phyloP scores from a whole-genome alignment of 2,797 vertebrate species.

The Limosa lapponica region DNA sequence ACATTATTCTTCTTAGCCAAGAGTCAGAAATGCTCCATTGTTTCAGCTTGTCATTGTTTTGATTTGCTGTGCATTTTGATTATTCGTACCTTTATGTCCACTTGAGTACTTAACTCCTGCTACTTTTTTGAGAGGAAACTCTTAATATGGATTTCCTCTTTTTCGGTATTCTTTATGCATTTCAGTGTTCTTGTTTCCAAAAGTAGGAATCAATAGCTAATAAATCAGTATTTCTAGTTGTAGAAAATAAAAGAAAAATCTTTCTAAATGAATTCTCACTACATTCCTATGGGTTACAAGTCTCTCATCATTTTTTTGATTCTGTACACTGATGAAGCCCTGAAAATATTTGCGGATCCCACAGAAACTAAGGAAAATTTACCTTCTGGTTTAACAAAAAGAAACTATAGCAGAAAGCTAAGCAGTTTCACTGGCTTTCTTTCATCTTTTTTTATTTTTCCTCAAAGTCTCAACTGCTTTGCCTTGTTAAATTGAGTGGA shows the following conservation, averaged over 20 bases:
- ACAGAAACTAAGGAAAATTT: slow-evolving; percentile 70
- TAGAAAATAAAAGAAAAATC: slow-evolving; percentile 68
- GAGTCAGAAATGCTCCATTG: slow-evolving; percentile 68
- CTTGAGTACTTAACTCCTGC: slow-evolving; percentile 71
- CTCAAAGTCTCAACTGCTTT: slow-evolving; percentile 74
- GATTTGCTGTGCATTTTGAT: slow-evolving; percentile 71
- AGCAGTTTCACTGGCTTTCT: slow-evolving; percentile 72
- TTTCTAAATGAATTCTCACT: slow-evolving; percentile 66
- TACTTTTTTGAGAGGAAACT: slow-evolving; percentile 78
- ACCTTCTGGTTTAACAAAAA: slow-evolving; percentile 52
- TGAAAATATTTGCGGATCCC: slow-evolving; percentile 68
- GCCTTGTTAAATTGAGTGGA: slow-evolving; percentile 72
- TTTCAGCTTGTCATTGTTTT: slow-evolving; percentile 70
- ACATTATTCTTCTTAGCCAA: slow-evolving; percentile 63
- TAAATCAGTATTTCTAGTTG: slow-evolving; percentile 73
- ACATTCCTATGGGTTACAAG: slow-evolving; percentile 50
- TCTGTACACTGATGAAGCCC: slow-evolving; percentile 52
- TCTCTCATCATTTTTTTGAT: slow-evolving; percentile 47
- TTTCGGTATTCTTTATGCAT: slow-evolving; percentile 70
- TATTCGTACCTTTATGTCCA: slow-evolving; percentile 71
- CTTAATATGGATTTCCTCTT: slow-evolving; percentile 70
- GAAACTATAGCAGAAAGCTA: slow-evolving; percentile 74
- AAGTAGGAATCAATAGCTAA: slow-evolving; percentile 74
- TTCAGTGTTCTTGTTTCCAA: slow-evolving; percentile 75
- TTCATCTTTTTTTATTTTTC: slow-evolving; percentile 68